These are phyloP conservation scores for Pyrocoelia pectoralis DNA, from an alignment of 2,888 invertebrate genomes.

Conservation along the genomic window DNA sequence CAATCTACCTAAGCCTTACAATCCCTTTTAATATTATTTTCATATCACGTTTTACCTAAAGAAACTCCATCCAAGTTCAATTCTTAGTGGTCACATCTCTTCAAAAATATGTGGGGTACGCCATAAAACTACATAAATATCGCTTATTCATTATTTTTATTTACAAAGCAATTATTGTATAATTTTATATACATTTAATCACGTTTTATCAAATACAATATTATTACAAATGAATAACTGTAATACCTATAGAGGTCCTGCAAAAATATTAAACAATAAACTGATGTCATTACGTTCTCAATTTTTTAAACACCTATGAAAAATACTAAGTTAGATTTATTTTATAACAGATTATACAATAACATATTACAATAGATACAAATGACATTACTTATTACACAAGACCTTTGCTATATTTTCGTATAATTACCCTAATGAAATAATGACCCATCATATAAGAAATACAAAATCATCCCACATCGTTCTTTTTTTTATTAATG, in stretches of 20 bases:
- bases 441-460: background rate
- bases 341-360: constrained; percentile 53
- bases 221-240: constrained; percentile 49
- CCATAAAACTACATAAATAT: background rate
- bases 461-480: background rate
- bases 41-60: too few species aligned
- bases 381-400: constrained; percentile 41
- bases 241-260: constrained; percentile 46
- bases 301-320: constrained; percentile 46
- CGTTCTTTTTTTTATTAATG: background rate
- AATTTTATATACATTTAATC: constrained; percentile 53
- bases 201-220: constrained; percentile 50
- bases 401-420: constrained; percentile 31
- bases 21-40: too few species aligned
- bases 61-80: too few species aligned
- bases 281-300: constrained; percentile 37
- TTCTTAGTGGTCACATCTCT: too few species aligned
- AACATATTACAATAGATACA: constrained; percentile 51
- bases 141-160: constrained; percentile 39
- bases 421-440: constrained; percentile 15
- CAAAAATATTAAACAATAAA: constrained; percentile 51
- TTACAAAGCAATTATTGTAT: constrained; percentile 50
- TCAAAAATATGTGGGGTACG: too few species aligned
- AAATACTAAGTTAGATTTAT: constrained; percentile 34
- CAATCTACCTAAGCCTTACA: too few species aligned